A percentile compares a stretch with the other conserved stretches of the same genome.
Conservation (phyloP, 2,888 invertebrate species). For the Alloplasta piceator region DNA sequence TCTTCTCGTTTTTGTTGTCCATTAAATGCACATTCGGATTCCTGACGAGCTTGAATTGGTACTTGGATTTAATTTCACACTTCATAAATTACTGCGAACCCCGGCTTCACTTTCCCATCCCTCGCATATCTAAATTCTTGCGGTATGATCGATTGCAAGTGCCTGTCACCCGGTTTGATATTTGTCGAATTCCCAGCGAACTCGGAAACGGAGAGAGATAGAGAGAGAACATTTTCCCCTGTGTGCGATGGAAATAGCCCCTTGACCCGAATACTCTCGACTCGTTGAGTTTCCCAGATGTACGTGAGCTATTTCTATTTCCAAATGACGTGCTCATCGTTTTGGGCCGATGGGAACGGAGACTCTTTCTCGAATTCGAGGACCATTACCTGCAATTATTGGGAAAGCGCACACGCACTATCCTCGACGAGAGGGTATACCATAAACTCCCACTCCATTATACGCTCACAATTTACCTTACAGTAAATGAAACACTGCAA, state of each 20-base stretch:
- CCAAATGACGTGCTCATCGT: constrained; percentile 4
- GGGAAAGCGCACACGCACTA: neutral
- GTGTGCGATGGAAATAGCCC: constrained; percentile 36
- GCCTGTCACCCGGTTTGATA: constrained; percentile 40
- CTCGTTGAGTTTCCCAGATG: neutral
- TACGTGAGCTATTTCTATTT: constrained; percentile 1
- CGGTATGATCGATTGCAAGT: constrained; percentile 46
- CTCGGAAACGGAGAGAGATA: neutral
- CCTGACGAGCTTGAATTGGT: neutral
- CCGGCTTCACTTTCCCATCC: too few relatives aligned
- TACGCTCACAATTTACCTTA: too few relatives aligned
- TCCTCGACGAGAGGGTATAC: too few relatives aligned
- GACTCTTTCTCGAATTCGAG: neutral
- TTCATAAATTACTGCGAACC: too few relatives aligned
- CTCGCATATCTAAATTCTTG: constrained; percentile 6
- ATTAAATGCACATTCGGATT: too few relatives aligned
- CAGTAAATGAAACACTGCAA: too few relatives aligned
- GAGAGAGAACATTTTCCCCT: constrained; percentile 15
- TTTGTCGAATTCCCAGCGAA: constrained; percentile 37
- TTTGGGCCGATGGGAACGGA: neutral
- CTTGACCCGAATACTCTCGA: constrained; percentile 40
- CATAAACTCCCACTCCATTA: too few relatives aligned
- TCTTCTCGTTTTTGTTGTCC: too few relatives aligned
- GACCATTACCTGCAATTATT: constrained; percentile 10
- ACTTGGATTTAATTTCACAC: constrained; percentile 2